Evolutionary conservation across 23 tunicate species (phyloP).

Genomic region (Botrylloides violaceus): DNA sequence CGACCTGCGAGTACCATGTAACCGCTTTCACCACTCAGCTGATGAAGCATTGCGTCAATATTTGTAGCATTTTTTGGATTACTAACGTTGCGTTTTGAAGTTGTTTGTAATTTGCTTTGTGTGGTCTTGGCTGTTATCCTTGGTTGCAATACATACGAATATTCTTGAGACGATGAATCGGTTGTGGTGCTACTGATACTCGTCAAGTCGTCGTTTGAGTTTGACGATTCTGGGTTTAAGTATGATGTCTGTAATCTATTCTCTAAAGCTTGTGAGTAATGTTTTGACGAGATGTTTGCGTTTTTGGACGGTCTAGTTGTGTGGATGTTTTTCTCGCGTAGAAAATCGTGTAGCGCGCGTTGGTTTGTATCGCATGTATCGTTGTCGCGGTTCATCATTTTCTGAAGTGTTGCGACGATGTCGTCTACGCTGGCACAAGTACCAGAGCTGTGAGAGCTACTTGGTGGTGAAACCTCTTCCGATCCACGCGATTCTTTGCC

Average conservation of each 20-base stretch:
- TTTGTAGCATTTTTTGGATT: neutral
- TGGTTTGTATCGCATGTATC: no score
- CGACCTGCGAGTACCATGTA: constrained; percentile 45
- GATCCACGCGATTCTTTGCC: no score
- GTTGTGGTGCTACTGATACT: constrained; percentile 7
- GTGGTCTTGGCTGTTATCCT: neutral
- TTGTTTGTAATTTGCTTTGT: neutral
- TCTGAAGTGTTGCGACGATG: constrained; percentile 16
- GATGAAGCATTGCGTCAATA: constrained; percentile 24
- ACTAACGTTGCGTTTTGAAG: neutral
- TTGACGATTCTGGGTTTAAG: neutral
- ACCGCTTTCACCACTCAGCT: constrained; percentile 49
- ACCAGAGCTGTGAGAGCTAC: neutral
- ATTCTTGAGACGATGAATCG: constrained; percentile 15
- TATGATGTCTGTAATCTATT: neutral
- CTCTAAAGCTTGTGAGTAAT: neutral
- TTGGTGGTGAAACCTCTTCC: constrained; percentile 6
- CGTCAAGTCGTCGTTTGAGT: constrained; percentile 19
- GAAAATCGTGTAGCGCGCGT: neutral
- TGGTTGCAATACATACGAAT: constrained; percentile 11
- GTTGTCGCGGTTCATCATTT: constrained; percentile 7
- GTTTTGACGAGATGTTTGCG: neutral
- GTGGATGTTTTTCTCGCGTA: neutral
- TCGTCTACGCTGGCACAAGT: constrained; percentile 22
- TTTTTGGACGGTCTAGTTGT: neutral